These are phyloP conservation scores for Drosophila kurseongensis DNA, from an alignment of 1,140 invertebrate genomes.

Conservation along the genomic window DNA sequence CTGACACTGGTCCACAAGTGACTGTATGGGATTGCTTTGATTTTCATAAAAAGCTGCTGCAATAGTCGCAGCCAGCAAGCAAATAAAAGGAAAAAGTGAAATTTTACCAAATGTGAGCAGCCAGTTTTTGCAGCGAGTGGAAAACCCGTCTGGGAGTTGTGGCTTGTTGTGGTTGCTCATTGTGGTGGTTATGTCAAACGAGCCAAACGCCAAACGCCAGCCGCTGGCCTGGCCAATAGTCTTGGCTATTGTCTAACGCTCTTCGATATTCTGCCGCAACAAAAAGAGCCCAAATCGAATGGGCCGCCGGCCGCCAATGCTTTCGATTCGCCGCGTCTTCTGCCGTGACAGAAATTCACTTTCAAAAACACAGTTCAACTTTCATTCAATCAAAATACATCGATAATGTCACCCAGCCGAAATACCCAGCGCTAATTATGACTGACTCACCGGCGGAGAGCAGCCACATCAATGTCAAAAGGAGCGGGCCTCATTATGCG, in stretches of 20 bases:
- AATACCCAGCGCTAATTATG: slow-evolving; percentile 63
- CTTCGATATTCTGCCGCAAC: slow-evolving; percentile 39
- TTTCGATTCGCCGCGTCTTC: slow-evolving; percentile 43
- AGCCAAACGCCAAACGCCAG: slow-evolving; percentile 54
- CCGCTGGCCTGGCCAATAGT: slow-evolving; percentile 4
- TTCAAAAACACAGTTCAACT: slow-evolving; percentile 62
- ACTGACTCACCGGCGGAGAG: slow-evolving; percentile 38
- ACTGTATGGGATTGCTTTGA: slow-evolving; percentile 33
- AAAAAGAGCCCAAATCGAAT: slow-evolving; percentile 23
- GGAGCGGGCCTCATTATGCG: slow-evolving; percentile 33
- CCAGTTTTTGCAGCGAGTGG: slow-evolving; percentile 44
- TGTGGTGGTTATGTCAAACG: slow-evolving; percentile 55
- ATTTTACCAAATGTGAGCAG: slow-evolving; percentile 61
- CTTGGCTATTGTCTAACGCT: slow-evolving; percentile 49
- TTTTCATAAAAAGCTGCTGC: slow-evolving; percentile 45
- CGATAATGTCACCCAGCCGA: slow-evolving; percentile 61
- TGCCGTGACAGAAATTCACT: slow-evolving; percentile 54
- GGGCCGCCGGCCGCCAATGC: slow-evolving; percentile 21
- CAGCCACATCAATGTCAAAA: slow-evolving; percentile 45
- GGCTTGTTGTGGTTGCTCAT: slow-evolving; percentile 36
- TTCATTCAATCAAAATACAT: slow-evolving; percentile 63
- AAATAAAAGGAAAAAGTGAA: slow-evolving; percentile 75
- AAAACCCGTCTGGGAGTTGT: slow-evolving; percentile 54
- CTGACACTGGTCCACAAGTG: slow-evolving; percentile 22
- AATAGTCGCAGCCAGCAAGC: slow-evolving; percentile 19